These are phyloP conservation scores for Orchesella flavescens DNA, from an alignment of 2,888 invertebrate genomes.

Conservation along the genomic window DNA sequence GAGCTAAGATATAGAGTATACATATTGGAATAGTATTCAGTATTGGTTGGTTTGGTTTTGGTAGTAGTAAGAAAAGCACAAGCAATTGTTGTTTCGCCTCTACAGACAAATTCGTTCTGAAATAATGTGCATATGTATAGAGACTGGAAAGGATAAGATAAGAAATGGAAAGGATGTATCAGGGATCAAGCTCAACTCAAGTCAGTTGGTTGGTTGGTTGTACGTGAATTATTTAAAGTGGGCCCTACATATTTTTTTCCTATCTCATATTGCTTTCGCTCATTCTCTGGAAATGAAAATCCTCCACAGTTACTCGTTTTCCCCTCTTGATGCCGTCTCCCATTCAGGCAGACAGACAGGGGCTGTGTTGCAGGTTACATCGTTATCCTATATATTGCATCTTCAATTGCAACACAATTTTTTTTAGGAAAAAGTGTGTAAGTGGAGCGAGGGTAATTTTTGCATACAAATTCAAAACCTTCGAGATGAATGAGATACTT, in stretches of 20 bases:
- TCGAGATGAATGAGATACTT: neutral
- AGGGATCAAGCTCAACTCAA: neutral
- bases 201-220: neutral
- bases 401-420: neutral
- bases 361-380: neutral
- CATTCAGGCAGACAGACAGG: no score
- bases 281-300: no score
- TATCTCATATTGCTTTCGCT: no score
- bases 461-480: neutral
- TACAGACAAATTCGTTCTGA: neutral
- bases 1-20: no score
- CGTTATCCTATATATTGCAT: conserved; percentile 3
- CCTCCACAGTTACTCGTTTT: no score
- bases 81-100: neutral
- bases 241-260: neutral
- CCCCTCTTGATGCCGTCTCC: no score
- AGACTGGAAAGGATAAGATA: no score
- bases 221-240: conserved; percentile 14
- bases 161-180: no score
- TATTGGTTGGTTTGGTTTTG: no score
- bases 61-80: no score
- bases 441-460: conserved; percentile 12
- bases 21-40: no score
- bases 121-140: no score
- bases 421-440: neutral